Evolutionary conservation across 1,140 invertebrate genomes (phyloP).

Genomic region (Orius insidiosus): DNA sequence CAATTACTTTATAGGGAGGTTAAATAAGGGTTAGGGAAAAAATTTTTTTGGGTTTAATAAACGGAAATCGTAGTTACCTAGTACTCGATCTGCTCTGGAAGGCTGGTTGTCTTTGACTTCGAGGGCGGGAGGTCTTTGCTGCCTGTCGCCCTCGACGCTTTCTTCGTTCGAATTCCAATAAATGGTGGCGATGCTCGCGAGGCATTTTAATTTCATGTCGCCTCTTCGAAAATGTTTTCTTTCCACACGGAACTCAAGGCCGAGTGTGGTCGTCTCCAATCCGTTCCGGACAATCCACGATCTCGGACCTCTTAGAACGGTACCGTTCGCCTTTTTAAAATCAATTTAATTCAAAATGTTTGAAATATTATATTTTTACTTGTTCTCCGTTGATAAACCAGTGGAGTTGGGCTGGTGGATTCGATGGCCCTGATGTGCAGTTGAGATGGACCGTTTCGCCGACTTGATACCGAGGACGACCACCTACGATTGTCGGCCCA

Average conservation of each 20-base stretch:
- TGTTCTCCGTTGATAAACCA: conserved; percentile 80
- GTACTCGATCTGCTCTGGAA: conserved; percentile 30
- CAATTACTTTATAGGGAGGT: no score
- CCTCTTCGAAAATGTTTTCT: conserved; percentile 59
- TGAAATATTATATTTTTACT: no score
- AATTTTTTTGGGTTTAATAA: no score
- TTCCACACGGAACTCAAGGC: conserved; percentile 51
- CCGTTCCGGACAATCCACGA: conserved; percentile 29
- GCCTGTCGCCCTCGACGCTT: conserved; percentile 52
- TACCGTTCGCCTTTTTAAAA: conserved; percentile 1
- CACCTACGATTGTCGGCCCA: conserved; percentile 66
- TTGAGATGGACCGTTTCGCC: conserved; percentile 65
- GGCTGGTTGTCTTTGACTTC: conserved; percentile 38
- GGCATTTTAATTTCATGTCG: conserved; percentile 72
- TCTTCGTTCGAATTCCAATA: conserved; percentile 71
- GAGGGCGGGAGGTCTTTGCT: conserved; percentile 39
- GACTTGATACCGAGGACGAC: conserved; percentile 57
- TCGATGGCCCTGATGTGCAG: conserved; percentile 64
- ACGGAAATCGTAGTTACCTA: no score
- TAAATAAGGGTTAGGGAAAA: no score
- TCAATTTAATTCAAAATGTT: no score
- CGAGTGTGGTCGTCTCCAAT: conserved; percentile 50
- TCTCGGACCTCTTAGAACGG: conserved; percentile 4
- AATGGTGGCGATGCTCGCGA: conserved; percentile 65
- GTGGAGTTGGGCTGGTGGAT: conserved; percentile 61